Evolutionary conservation across 2,113 vertebrate species (phyloP), one percentile per base, ranked within the genome.

Genomic region (Ophthalmolycus amberensis): DNA sequence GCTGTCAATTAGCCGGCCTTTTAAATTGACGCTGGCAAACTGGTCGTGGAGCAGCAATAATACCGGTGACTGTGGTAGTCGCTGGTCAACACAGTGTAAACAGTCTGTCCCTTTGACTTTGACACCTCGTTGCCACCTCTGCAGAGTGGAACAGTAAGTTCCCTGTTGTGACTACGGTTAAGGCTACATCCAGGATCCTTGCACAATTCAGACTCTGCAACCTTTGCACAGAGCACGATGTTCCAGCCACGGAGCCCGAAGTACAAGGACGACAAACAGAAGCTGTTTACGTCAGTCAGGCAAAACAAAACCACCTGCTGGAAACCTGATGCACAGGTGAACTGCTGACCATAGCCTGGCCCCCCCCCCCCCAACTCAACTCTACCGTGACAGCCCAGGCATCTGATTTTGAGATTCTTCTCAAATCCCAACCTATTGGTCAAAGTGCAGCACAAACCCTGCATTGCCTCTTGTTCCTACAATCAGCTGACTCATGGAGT

Each of bases 301-400:
- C 75, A 80, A 67, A 68, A 75, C 25, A 72, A 67, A 82, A 29
- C 81, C 86, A 89, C 76, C 82, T 89, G 84, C 44, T 67, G 0
- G 20, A 58, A 58, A 58, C 46, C 34, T 34, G 34, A 0, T 34
- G 32, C 34, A 79, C 82, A 79, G 59, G 66, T 73, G 27, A 63
- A 72, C 71, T 48, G 65, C 38, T 65, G 15, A 63, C 11, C 9
- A 34, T 4, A n/a, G 16, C 32, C 75, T 3, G 25, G 25, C 25
- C 25, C 25, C 25, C 25, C 25, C 25, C 25, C 25, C 25, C 25
- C 25, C 25, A 25, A 25, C 25, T 25, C 25, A 25, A 25, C 25
- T 25, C 25, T 25, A 25, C 25, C 25, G 25, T 25, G 25, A 25
- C 25, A 25, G 25, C 25, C 25, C 25, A 25, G 25, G 25, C 25